Evolutionary conservation across 2,888 invertebrate genomes (phyloP).

Genomic region (Melanchra persicariae): DNA sequence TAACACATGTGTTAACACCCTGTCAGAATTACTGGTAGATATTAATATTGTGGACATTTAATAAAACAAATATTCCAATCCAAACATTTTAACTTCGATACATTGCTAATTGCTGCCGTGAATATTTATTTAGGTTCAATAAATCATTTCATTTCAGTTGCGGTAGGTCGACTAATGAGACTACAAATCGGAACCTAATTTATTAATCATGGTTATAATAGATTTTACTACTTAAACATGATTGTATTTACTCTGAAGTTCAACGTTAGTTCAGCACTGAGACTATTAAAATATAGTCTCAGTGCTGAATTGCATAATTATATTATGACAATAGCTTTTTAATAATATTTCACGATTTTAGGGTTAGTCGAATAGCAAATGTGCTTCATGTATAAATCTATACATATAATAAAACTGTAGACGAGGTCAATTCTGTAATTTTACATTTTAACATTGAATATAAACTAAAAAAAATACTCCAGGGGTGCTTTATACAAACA

Average conservation of each 20-base stretch:
- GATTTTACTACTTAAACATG: no score
- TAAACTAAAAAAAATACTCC: no score
- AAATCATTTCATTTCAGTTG: constrained; percentile 2
- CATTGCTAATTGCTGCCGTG: constrained; percentile 23
- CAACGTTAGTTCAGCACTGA: neutral
- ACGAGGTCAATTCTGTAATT: no score
- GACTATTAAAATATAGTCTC: no score
- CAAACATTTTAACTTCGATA: constrained; percentile 15
- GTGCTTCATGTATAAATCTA: no score
- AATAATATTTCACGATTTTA: no score
- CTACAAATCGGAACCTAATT: neutral
- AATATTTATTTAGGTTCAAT: constrained; percentile 3
- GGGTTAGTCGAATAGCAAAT: no score
- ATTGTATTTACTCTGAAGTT: neutral
- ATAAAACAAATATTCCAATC: constrained; percentile 13
- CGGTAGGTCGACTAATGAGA: neutral
- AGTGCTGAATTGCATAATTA: no score
- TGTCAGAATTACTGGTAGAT: constrained; percentile 10
- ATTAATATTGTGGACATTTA: constrained; percentile 19
- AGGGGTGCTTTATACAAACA: no score
- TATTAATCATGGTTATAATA: neutral
- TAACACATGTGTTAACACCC: constrained; percentile 25
- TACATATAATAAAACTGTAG: no score
- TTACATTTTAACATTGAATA: no score
- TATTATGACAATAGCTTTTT: no score